phyloP scores from a whole-genome alignment of 2,888 invertebrate species.

The Drosophila koepferae region DNA sequence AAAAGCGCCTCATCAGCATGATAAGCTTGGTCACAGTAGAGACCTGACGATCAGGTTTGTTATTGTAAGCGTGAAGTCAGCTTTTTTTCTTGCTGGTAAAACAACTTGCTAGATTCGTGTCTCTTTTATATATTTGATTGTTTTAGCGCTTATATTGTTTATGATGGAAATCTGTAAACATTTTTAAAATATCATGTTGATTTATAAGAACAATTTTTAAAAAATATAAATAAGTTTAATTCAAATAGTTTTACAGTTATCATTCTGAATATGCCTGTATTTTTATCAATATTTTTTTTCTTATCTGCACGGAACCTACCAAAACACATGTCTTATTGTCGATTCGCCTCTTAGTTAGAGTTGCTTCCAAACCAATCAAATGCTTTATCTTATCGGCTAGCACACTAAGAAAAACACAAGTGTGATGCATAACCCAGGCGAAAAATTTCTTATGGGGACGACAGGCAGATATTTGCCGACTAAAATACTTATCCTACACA shows the following conservation, averaged over 20 bases:
- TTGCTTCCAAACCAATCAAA: not conserved
- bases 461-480: not conserved
- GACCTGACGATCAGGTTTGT: not conserved
- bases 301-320: conserved; percentile 7
- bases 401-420: not conserved
- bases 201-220: too few relatives aligned
- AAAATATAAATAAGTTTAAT: too few relatives aligned
- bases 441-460: not conserved
- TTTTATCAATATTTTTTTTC: not conserved
- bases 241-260: too few relatives aligned
- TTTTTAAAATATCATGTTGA: too few relatives aligned
- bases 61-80: not conserved
- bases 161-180: too few relatives aligned
- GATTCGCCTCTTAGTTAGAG: not conserved
- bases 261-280: too few relatives aligned
- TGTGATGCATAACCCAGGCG: too few relatives aligned
- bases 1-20: conserved; percentile 35
- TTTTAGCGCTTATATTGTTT: too few relatives aligned
- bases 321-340: not conserved
- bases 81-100: not conserved
- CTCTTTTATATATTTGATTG: not conserved
- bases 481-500: not conserved
- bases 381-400: not conserved
- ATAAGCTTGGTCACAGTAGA: not conserved
- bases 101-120: not conserved